These are phyloP conservation scores for Tonatia bakeri DNA, from an alignment of 2,113 vertebrate genomes.

Conservation along the genomic window DNA sequence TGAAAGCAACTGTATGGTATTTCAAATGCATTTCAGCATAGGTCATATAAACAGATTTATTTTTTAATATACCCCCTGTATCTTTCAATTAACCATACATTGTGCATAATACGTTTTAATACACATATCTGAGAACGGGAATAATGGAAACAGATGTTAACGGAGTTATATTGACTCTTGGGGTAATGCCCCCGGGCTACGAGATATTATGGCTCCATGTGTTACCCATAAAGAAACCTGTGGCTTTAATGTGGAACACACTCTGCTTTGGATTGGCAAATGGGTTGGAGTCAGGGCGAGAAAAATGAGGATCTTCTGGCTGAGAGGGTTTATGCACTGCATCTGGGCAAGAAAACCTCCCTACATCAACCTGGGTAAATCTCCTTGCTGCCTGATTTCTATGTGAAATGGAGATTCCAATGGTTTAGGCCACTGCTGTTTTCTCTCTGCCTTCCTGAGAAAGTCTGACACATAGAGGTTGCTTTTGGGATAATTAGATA, in stretches of 20 bases:
- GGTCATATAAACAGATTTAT: slow-evolving; percentile 23
- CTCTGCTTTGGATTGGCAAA: slow-evolving; percentile 29
- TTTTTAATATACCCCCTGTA: slow-evolving; percentile 44
- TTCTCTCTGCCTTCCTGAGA: background rate
- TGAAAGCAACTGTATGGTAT: slow-evolving; percentile 18
- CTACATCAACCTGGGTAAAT: background rate
- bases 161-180: slow-evolving; percentile 2
- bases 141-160: slow-evolving; percentile 69
- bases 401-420: background rate
- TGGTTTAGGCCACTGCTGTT: background rate
- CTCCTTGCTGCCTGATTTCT: background rate
- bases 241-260: slow-evolving; percentile 33
- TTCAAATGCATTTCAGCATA: slow-evolving; percentile 56
- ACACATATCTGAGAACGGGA: background rate
- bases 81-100: slow-evolving; percentile 51
- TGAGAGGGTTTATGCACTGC: background rate
- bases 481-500: background rate
- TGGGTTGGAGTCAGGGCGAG: slow-evolving; percentile 26
- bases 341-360: background rate
- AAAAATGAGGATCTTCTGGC: slow-evolving; percentile 44
- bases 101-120: slow-evolving; percentile 17
- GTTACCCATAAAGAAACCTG: slow-evolving; percentile 67
- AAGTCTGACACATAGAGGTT: background rate
- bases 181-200: slow-evolving; percentile 45
- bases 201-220: slow-evolving; percentile 16